These are phyloP conservation scores for Cerceris rybyensis DNA, from an alignment of 2,888 invertebrate species.

Conservation along the genomic window DNA sequence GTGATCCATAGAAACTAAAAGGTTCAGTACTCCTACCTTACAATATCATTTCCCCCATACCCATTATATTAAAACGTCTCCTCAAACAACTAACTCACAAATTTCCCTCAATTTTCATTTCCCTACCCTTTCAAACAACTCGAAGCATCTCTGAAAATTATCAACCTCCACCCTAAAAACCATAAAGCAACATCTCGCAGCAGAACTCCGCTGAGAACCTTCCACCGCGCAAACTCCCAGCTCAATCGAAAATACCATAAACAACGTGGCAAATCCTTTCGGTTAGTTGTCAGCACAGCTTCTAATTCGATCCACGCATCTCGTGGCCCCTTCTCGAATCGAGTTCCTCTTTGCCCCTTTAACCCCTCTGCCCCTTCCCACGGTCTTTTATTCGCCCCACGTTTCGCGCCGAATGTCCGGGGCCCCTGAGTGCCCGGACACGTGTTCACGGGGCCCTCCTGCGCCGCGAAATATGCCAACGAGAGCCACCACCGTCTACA, in stretches of 20 bases:
- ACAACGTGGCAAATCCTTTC: conserved; percentile 21
- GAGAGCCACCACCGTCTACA: neutral
- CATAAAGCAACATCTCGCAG: neutral
- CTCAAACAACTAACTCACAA: no score
- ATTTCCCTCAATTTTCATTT: no score
- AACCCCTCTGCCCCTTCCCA: neutral
- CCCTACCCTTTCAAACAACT: no score
- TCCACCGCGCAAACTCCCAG: neutral
- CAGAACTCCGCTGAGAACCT: neutral
- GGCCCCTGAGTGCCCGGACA: conserved; percentile 36
- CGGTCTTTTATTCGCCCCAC: conserved; percentile 39
- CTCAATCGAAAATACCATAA: neutral
- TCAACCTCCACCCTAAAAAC: no score
- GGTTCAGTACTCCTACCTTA: no score
- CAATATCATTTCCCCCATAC: no score
- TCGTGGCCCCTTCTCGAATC: conserved; percentile 12
- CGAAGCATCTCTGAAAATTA: no score
- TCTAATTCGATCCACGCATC: conserved; percentile 53
- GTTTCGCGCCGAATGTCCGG: conserved; percentile 36
- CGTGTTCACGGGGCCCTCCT: conserved; percentile 29
- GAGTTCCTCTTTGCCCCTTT: conserved; percentile 10
- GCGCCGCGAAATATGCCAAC: conserved; percentile 45
- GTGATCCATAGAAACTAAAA: no score
- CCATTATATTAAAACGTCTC: no score
- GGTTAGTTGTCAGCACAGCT: conserved; percentile 19